Base-by-base conservation (phyloP, 2,797 vertebrate genomes). In the Limosa lapponica region DNA sequence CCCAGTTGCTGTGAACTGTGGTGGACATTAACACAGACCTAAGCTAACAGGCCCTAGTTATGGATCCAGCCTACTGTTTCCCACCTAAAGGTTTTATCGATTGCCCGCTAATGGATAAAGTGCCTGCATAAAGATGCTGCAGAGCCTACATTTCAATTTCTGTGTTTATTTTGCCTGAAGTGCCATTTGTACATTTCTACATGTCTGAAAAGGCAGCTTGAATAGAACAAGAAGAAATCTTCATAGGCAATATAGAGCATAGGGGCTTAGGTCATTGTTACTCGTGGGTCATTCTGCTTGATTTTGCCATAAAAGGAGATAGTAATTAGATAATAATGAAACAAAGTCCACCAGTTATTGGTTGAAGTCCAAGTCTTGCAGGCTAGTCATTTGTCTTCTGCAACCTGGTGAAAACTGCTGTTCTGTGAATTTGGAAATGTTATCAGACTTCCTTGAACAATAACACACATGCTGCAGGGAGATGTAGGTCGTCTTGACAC, bases 1-100 rank as follows among this genome's bases (percentile, higher is more conserved):
- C 3, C 0, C 12, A 17, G 8, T 3, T 39, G 16, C 7, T 44
- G 28, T 37, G 22, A 70, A 41, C 2, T 20, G 4, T 48, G 23
- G 20, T 54, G 39, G 17, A 66, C 36, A 16, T 28, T 54, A 82
- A 41, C 28, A 69, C 9, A 46, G 43, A 20, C 23, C 11, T 43
- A 23, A 30, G 30, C 1, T 61, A 74, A 54, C 1, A 5, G 14
- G 3, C 11, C 22, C 43, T 67, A 44, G 17, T 15, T 67, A 8
- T 59, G 49, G 25, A 61, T 28, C 11, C 24, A 87, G 37, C 2
- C 10, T n/a, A 48, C 12, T 18, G 7, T 34, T 79, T 70, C 17
- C 18, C 17, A 36, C 39, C 19, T 70, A 24, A 32, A 59, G 6
- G 16, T 64, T 51, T 74, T 51, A 44, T 41, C 13, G 34, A 2